Conservation (phyloP, 2,113 vertebrate species). For the Dipodomys merriami region DNA sequence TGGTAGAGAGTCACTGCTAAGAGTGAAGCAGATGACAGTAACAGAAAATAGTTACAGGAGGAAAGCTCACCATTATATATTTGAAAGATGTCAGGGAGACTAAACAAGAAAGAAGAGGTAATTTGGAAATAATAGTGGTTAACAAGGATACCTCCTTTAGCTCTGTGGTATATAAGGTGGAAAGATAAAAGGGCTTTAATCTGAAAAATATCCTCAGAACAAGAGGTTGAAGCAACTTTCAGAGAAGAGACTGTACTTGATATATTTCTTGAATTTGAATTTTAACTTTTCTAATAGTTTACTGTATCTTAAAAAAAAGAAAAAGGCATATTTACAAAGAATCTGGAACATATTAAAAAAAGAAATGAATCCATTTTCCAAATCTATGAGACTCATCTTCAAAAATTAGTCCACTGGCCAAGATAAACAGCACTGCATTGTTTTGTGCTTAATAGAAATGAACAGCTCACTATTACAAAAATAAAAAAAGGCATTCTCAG, state of each 20-base stretch:
- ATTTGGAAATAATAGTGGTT: no score
- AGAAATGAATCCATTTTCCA: constrained; percentile 43
- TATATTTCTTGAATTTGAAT: constrained; percentile 4
- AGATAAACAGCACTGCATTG: constrained; percentile 40
- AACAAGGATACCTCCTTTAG: neutral
- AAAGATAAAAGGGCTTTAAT: neutral
- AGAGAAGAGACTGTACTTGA: neutral
- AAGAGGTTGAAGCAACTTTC: neutral
- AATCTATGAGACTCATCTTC: constrained; percentile 44
- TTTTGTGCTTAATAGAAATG: constrained; percentile 34
- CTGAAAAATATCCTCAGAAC: neutral
- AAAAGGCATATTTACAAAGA: constrained; percentile 36
- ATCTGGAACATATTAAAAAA: constrained; percentile 60
- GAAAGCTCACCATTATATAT: neutral
- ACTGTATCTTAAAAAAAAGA: constrained; percentile 7
- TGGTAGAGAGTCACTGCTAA: neutral
- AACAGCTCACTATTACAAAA: constrained; percentile 37
- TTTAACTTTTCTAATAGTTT: constrained; percentile 18
- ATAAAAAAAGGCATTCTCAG: constrained; percentile 48
- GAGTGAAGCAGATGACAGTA: neutral
- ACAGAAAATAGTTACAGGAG: neutral
- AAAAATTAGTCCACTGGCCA: constrained; percentile 58
- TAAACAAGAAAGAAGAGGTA: neutral
- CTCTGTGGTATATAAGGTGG: neutral
- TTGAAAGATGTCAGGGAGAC: neutral